phyloP scores from a whole-genome alignment of 64 coral and sea anemone genomes.

The Pachyseris speciosa region DNA sequence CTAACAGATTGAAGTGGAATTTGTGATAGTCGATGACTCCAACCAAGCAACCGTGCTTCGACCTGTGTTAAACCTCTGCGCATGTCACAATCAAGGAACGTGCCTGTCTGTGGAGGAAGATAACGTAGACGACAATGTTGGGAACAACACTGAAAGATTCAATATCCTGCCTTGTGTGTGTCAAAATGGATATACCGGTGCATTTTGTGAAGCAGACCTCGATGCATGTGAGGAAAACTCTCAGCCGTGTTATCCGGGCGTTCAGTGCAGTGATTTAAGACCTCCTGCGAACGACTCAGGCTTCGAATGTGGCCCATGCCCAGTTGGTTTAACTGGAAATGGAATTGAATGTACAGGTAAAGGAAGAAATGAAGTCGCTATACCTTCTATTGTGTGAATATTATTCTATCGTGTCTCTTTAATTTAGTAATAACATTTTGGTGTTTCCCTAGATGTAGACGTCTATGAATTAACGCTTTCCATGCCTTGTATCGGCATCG shows the following conservation, averaged over 20 bases:
- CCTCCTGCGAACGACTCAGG: conserved; percentile 28
- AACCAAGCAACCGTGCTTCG: neutral
- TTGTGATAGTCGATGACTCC: neutral
- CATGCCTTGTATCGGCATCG: neutral
- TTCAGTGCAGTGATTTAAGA: conserved; percentile 13
- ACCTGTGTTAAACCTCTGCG: conserved; percentile 18
- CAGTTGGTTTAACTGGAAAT: conserved; percentile 30
- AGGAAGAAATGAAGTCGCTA: neutral
- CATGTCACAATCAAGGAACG: conserved; percentile 43
- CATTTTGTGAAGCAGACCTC: conserved; percentile 22
- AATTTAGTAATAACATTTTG: neutral
- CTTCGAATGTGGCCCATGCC: conserved; percentile 38
- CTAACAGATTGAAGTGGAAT: too few species aligned
- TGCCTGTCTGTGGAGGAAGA: neutral
- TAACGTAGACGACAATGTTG: neutral
- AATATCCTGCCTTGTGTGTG: neutral
- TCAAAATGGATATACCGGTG: too few species aligned
- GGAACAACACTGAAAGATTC: neutral
- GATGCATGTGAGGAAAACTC: conserved; percentile 31
- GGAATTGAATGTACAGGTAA: conserved; percentile 37
- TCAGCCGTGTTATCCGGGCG: conserved; percentile 36
- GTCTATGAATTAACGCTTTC: neutral
- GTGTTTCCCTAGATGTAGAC: neutral
- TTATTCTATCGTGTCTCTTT: neutral
- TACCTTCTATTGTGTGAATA: neutral